phyloP scores from a whole-genome alignment of 1,140 invertebrate genomes.

The Oryctes rhinoceros region DNA sequence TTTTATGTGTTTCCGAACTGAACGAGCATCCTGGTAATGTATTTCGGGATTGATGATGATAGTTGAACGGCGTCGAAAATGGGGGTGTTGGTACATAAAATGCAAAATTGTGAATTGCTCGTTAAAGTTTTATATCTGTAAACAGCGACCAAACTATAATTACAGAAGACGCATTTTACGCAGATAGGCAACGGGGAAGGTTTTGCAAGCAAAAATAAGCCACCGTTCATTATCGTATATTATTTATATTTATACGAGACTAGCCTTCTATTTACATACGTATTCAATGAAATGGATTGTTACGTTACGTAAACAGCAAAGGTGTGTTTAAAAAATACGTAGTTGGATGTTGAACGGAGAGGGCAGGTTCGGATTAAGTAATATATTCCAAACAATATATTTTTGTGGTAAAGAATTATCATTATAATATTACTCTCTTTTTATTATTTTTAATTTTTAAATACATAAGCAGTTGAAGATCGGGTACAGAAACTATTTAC shows the following conservation, averaged over 20 bases:
- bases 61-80: background rate
- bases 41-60: slow-evolving; percentile 26
- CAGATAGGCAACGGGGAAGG: background rate
- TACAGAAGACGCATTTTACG: background rate
- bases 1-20: slow-evolving; percentile 10
- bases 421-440: no score
- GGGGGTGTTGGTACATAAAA: background rate
- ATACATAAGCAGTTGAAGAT: no score
- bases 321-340: background rate
- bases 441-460: no score
- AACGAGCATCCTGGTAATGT: background rate
- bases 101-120: slow-evolving; percentile 30
- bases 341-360: background rate
- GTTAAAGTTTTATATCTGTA: slow-evolving; percentile 20
- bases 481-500: no score
- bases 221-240: background rate
- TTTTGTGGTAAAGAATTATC: no score
- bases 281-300: slow-evolving; percentile 23
- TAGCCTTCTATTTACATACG: background rate
- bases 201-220: slow-evolving; percentile 21
- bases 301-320: background rate
- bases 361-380: slow-evolving; percentile 7
- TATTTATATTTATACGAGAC: slow-evolving; percentile 18
- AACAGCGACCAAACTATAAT: background rate
- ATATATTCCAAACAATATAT: no score